phyloP scores from a whole-genome alignment of 92 coral and sea anemone species.

The Palythoa grandis region DNA sequence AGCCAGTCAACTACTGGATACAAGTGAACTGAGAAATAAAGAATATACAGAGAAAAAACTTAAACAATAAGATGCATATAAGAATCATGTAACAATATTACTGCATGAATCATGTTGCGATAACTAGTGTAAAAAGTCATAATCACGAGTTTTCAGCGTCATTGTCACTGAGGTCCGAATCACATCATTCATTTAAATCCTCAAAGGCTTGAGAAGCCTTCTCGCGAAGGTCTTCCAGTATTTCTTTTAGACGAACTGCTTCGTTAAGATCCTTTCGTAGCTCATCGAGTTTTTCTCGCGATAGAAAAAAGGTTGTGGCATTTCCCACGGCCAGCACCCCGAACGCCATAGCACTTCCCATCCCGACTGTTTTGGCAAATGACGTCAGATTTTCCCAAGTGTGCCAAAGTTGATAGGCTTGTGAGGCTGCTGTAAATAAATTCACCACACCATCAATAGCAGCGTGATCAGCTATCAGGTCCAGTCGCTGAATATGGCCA shows the following conservation, averaged over 20 bases:
- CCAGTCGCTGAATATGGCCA: conserved; percentile 74
- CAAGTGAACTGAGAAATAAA: no score
- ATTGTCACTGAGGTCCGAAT: no score
- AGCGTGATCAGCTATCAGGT: conserved; percentile 59
- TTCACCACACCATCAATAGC: conserved; percentile 65
- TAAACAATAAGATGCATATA: no score
- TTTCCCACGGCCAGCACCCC: conserved; percentile 49
- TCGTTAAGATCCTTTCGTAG: conserved; percentile 64
- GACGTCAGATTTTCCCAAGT: conserved; percentile 59
- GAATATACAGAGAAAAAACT: no score
- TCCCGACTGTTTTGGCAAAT: conserved; percentile 42
- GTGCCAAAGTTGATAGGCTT: conserved; percentile 66
- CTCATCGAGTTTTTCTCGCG: conserved; percentile 51
- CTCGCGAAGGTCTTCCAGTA: conserved; percentile 63
- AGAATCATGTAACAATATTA: no score
- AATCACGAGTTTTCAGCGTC: no score
- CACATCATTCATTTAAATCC: background rate
- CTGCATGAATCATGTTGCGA: no score
- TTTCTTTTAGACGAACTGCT: conserved; percentile 51
- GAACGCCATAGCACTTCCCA: conserved; percentile 48
- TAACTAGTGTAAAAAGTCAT: no score
- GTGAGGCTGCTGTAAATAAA: conserved; percentile 56
- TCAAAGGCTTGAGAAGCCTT: conserved; percentile 52
- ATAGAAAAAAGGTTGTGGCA: conserved; percentile 32
- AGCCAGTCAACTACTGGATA: no score